Evolutionary conservation across 2,797 vertebrate genomes (phyloP).

Genomic region (Gambelia wislizenii): DNA sequence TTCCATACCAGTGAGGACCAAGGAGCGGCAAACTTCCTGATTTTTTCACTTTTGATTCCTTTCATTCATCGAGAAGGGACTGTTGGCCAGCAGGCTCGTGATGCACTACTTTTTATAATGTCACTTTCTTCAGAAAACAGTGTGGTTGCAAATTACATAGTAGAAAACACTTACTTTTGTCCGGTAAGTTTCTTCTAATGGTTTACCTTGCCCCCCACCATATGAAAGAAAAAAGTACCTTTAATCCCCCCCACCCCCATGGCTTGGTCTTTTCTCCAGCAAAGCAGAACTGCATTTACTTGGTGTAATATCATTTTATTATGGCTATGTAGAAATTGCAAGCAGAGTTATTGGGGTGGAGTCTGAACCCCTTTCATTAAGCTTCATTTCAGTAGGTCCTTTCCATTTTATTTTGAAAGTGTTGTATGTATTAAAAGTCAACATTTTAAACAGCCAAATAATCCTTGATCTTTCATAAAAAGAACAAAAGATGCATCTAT

Average conservation of each 20-base stretch:
- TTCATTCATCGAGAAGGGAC: slow-evolving; percentile 96
- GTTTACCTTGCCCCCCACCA: neutral
- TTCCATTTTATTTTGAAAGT: neutral
- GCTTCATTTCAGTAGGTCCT: neutral
- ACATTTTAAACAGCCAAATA: neutral
- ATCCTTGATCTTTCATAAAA: neutral
- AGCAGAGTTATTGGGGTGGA: neutral
- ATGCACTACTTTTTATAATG: slow-evolving; percentile 97
- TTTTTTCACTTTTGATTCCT: slow-evolving; percentile 97
- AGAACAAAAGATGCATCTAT: neutral
- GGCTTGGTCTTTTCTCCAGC: slow-evolving; percentile 10
- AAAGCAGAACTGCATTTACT: slow-evolving; percentile 7
- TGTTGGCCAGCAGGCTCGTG: slow-evolving; percentile 95
- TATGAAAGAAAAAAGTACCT: neutral
- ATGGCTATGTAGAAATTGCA: neutral
- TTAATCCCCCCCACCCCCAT: too few relatives aligned
- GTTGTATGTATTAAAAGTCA: neutral
- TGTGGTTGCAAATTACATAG: slow-evolving; percentile 91
- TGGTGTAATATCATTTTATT: neutral
- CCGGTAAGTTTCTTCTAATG: slow-evolving; percentile 84
- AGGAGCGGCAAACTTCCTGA: slow-evolving; percentile 97
- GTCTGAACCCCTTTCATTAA: neutral
- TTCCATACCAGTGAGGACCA: slow-evolving; percentile 98
- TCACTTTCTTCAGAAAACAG: slow-evolving; percentile 93
- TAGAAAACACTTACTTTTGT: slow-evolving; percentile 96